Evolutionary conservation across 1,140 invertebrate genomes (phyloP).

Genomic region (Thereuonema tuberculata): DNA sequence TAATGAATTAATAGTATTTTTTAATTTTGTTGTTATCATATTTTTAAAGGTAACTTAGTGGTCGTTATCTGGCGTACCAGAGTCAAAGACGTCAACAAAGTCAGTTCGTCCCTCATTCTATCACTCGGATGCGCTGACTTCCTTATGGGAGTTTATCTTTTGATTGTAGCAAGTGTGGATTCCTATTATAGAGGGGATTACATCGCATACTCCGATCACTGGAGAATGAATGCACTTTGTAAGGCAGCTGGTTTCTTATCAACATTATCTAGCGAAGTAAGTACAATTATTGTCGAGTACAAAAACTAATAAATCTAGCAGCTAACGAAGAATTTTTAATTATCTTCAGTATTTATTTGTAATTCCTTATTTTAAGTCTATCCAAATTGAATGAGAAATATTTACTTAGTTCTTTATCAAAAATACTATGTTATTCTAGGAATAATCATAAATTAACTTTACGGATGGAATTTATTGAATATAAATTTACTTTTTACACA

Average conservation of each 20-base stretch:
- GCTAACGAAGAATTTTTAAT: no score
- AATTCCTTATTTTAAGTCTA: no score
- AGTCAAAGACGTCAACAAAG: conserved; percentile 26
- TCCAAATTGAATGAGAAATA: no score
- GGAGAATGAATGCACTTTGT: conserved; percentile 33
- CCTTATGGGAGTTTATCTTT: conserved; percentile 33
- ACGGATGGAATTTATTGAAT: no score
- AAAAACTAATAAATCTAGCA: no score
- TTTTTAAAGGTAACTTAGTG: conserved; percentile 30
- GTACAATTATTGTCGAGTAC: no score
- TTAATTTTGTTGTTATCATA: neutral
- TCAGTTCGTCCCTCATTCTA: conserved; percentile 26
- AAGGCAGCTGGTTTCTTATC: conserved; percentile 36
- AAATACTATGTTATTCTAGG: no score
- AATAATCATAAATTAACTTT: no score
- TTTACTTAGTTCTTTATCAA: no score
- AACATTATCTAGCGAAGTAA: conserved; percentile 32
- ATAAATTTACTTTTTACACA: no score
- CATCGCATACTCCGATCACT: conserved; percentile 31
- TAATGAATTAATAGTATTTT: no score
- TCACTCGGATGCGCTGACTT: conserved; percentile 34
- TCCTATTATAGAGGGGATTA: conserved; percentile 34
- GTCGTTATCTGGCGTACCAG: conserved; percentile 33
- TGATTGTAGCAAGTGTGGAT: conserved; percentile 33
- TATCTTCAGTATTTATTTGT: no score